Base-by-base conservation (phyloP, 30 jellyfish, hydroid and myxozoan genomes). In the Turritopsis rubra region DNA sequence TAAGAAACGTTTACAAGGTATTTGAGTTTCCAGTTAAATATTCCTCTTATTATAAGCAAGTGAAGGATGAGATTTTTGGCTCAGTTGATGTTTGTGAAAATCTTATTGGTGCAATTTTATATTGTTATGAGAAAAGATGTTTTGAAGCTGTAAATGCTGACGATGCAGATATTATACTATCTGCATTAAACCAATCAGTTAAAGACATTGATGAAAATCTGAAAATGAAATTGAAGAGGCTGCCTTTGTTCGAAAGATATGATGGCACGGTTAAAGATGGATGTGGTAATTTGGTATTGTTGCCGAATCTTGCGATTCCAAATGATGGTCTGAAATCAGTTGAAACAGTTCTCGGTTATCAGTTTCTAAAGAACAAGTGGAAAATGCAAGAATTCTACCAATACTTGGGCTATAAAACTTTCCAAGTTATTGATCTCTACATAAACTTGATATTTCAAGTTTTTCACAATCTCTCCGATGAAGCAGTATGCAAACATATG, bases 401-500 rank as follows among this genome's bases (percentile, higher is more conserved):
- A 21, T 28, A 23, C 19, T 82, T 89, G 0, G 88, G 85, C 30
- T 17, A 66, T 1, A 71, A 0, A 26, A 17, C 26, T 20, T 20
- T 27, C 28, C 65, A 65, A 72, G 16, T 27, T 16, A 1, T 18
- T 24, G 53, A 53, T 19, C 83, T 84, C 26, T 89, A 89, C 77
- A 16, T 53, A 8, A 20, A 65, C 18, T 26, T 52, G 5, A 77
- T 89, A 22, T 23, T 89, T 13, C 86, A 85, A 16, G 0, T 27
- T 19, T 70, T 84, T 65, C 20, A 65, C 54, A 19, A 52, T 1
- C 71, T 89, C 68, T 21, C 68, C 7, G 81, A 83, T 0, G 54
- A 22, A 3, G 87, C 54, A 23, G 79, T 86, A n/a, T 31, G 20
- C 31, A 73, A 52, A 19, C 96, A 89, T 75, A 88, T 89, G 53